Percentiles rank a stretch among this genome's conserved stretches.
Evolutionary conservation across 1,140 invertebrate genomes (phyloP).

Genomic region (Zaprionus capensis): DNA sequence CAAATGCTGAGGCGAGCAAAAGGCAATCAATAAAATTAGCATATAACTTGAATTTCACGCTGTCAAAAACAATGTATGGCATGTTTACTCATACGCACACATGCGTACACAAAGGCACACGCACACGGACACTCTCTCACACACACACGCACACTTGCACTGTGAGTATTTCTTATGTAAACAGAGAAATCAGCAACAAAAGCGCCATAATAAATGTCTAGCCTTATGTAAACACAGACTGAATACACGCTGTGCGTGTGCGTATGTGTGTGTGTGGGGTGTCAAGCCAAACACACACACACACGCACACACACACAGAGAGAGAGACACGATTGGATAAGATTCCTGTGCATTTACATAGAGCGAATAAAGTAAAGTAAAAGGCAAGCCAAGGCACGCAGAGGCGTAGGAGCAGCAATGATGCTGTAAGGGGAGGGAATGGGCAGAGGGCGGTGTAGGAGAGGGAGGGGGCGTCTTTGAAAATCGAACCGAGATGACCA

Average conservation of each 20-base stretch:
- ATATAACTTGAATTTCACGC: conserved; percentile 69
- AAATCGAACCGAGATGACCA: conserved; percentile 12
- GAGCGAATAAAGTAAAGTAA: conserved; percentile 8
- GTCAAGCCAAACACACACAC: conserved; percentile 36
- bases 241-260: not conserved
- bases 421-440: not conserved
- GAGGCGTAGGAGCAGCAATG: not conserved
- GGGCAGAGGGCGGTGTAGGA: not conserved
- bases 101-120: conserved; percentile 3
- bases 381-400: not conserved
- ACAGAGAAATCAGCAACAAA: conserved; percentile 37
- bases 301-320: conserved; percentile 7
- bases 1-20: not conserved
- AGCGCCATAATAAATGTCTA: conserved; percentile 63
- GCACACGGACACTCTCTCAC: not conserved
- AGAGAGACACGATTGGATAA: conserved; percentile 40
- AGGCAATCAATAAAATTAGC: conserved; percentile 77
- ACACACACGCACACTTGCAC: not conserved
- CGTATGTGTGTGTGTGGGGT: conserved; percentile 9
- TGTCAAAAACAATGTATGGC: conserved; percentile 63
- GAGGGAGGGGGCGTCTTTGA: not conserved
- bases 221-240: conserved; percentile 62
- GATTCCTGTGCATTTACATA: conserved; percentile 43
- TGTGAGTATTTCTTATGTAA: conserved; percentile 34
- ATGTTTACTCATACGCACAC: conserved; percentile 14